Conservation (phyloP, 2,888 invertebrate genomes). For the Diachrysia chrysitis region DNA sequence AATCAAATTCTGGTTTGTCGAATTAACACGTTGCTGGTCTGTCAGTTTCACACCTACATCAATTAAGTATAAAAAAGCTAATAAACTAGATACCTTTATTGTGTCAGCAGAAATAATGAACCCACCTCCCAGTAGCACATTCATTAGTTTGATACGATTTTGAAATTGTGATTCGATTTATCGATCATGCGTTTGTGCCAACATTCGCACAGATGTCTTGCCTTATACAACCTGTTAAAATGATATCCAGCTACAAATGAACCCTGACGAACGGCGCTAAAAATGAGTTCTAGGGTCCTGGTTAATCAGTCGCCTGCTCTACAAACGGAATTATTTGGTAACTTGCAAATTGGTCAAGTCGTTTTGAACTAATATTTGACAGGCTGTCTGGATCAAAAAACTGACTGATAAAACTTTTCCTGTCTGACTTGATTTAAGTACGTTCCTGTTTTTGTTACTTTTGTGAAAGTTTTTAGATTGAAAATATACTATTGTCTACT, state of each 20-base stretch:
- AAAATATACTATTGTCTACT: constrained; percentile 9
- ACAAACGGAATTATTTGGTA: constrained; percentile 45
- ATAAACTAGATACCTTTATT: constrained; percentile 62
- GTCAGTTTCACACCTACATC: constrained; percentile 66
- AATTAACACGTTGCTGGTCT: constrained; percentile 59
- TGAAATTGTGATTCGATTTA: constrained; percentile 61
- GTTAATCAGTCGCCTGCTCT: constrained; percentile 38
- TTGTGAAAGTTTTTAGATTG: constrained; percentile 25
- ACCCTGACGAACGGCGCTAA: constrained; percentile 16
- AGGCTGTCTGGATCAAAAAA: constrained; percentile 41
- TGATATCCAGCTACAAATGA: constrained; percentile 40
- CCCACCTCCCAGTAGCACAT: constrained; percentile 52
- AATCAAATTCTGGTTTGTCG: constrained; percentile 61
- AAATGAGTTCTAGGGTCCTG: constrained; percentile 37
- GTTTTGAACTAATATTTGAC: constrained; percentile 50
- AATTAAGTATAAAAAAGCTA: constrained; percentile 53
- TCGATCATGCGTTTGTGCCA: constrained; percentile 64
- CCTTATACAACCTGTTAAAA: constrained; percentile 53
- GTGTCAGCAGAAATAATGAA: constrained; percentile 53
- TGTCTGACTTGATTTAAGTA: constrained; percentile 24
- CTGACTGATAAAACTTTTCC: constrained; percentile 23
- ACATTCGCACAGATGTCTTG: constrained; percentile 58
- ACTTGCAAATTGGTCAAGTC: constrained; percentile 53
- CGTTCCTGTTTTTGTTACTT: constrained; percentile 22
- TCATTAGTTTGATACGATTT: constrained; percentile 68